phyloP scores from a whole-genome alignment of 2,113 vertebrate species.

The Marcusenius ussheri region DNA sequence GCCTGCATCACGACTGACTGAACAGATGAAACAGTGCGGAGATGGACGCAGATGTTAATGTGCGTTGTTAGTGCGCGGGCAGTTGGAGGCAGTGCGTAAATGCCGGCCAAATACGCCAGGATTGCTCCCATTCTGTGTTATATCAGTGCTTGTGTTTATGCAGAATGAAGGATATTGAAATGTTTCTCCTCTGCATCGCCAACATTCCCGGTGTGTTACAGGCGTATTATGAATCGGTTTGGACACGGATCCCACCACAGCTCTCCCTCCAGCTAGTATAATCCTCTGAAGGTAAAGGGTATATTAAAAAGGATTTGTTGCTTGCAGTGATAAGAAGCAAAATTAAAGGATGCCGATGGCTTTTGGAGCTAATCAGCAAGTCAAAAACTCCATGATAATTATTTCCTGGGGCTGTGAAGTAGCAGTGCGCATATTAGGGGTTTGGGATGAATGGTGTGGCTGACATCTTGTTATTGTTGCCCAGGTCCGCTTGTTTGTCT shows the following conservation, averaged over 20 bases:
- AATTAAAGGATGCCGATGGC: neutral
- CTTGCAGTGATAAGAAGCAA: neutral
- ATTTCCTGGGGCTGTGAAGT: neutral
- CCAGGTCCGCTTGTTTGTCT: neutral
- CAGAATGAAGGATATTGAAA: neutral
- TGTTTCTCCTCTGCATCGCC: neutral
- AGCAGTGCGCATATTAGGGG: neutral
- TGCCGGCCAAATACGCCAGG: neutral
- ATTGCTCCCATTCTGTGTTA: neutral
- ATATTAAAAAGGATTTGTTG: constrained; percentile 1
- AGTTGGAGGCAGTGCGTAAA: constrained; percentile 16
- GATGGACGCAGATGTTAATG: constrained; percentile 9
- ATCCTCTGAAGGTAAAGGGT: neutral
- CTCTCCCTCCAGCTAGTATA: neutral
- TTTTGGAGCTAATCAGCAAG: neutral
- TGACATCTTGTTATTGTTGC: too few species aligned
- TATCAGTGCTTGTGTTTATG: neutral
- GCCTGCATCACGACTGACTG: neutral
- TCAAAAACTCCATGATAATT: neutral
- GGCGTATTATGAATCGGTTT: neutral
- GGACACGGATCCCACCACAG: neutral
- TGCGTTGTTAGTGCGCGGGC: neutral
- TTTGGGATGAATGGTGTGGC: neutral
- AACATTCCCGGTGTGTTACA: neutral
- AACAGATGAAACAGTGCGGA: neutral